Evolutionary conservation across 2,797 vertebrate genomes (phyloP), one percentile per base, ranked within the genome.

Genomic region (Leuciscus waleckii): DNA sequence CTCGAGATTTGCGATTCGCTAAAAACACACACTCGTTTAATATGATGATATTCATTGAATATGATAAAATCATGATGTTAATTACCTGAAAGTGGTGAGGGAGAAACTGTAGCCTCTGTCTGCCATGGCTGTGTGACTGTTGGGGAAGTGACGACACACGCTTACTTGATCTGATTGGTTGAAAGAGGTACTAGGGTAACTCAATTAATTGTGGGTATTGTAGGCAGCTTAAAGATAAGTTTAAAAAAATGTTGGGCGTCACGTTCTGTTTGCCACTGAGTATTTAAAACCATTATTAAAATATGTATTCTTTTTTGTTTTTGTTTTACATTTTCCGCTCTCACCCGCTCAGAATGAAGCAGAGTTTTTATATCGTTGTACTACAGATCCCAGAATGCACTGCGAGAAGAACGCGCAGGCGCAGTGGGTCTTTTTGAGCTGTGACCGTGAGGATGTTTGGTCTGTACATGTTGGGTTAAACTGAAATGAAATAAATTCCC

Each of bases 41-140:
- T 3, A 6, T 19, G 0, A 4, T n/a, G 8, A 1, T 29, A 75
- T 13, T 54, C 21, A 70, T 7, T 63, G 13, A 26, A 49, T 67
- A 35, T 21, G 37, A 17, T 37, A 56, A 61, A 71, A 46, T 14
- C 32, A 17, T 76, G 89, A 92, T 1, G 4, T 26, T 56, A 77
- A 92, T 90, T 94, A 99, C 98, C 98, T 99, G 93, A 99, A 99
- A 11, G 97, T 99, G 80, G 98, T 99, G 85, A 99, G 96, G 7
- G 98, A 99, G 89, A 99, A 99, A 92, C 97, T 99, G 88, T 99
- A 99, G 0, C 98, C 97, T 7, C 97, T 96, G 88, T 99, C 98
- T 94, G 98, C 97, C 98, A 99, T 99, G 83, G 96, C 97, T 79
- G 90, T 79, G 71, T 68, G 63, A 58, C 69, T 73, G 67, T 17